Base-by-base conservation (phyloP, 2,888 invertebrate species). In the Cryptophagus acutangulus region DNA sequence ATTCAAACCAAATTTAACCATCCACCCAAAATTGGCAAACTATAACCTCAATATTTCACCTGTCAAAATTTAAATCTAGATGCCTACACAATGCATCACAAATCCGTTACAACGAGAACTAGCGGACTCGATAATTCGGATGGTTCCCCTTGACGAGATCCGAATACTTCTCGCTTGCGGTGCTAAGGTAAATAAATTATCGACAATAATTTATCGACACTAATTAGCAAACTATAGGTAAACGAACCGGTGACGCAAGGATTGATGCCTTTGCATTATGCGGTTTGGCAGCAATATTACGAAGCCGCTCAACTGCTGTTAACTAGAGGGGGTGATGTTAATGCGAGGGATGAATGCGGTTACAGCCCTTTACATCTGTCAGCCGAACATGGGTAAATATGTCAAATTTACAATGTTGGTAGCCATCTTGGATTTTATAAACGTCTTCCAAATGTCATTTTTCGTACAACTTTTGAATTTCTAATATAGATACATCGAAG, bases 321-420 rank as follows among this genome's bases (percentile, higher is more conserved):
- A 28, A 87, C 88, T 0, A 73, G 88, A 20, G 90, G 89, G 4
- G 83, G 87, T 54, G 82, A 89, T 61, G 81, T 88, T 20, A 83
- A 89, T 63, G 86, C 87, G 0, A 77, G 81, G 1, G 91, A 92
- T 59, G 90, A 91, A 62, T 89, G 91, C 54, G 94, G 93, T 0
- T 93, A 92, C 68, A 88, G 91, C 41, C 87, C 93, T 0, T 69
- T 94, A 30, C 94, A 94, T 71, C 74, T 94, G 8, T 87, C 89
- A n/a, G 87, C 92, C 1, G 88, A 92, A 56, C 87, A 87, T 59
- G 90, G 89, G 72, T 85, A 71, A 63, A 67, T 67, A 28, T 18
- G 18, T 5, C 39, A 13, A 14, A 2, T 28, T 10, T 37, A 2
- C 17, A 37, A 29, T 3, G n/a, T n/a, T n/a, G n/a, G n/a, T n/a